phyloP scores from a whole-genome alignment of 1,140 invertebrate genomes.

The Drosophila grimshawi region DNA sequence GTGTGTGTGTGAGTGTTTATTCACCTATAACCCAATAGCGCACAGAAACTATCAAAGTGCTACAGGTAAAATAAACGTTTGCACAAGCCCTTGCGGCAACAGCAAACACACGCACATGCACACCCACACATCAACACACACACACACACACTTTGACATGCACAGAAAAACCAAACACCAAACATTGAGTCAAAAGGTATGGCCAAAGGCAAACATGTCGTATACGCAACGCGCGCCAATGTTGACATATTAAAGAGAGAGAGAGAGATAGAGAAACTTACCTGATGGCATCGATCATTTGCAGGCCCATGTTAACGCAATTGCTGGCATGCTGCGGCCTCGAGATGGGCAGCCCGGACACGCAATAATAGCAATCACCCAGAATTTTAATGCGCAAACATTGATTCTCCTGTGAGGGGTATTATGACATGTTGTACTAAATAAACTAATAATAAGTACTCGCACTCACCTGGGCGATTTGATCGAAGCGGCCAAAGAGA shows the following conservation, averaged over 20 bases:
- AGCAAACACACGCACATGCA: not conserved
- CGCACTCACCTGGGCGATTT: slow-evolving; percentile 94
- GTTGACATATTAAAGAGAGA: slow-evolving; percentile 42
- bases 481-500: slow-evolving; percentile 98
- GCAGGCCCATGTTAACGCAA: slow-evolving; percentile 97
- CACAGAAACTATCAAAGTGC: slow-evolving; percentile 49
- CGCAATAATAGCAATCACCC: slow-evolving; percentile 98
- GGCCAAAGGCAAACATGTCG: slow-evolving; percentile 66
- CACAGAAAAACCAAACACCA: slow-evolving; percentile 48
- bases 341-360: slow-evolving; percentile 95
- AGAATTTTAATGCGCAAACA: slow-evolving; percentile 98
- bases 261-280: slow-evolving; percentile 83
- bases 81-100: slow-evolving; percentile 31
- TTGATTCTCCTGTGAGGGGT: slow-evolving; percentile 92
- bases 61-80: slow-evolving; percentile 53
- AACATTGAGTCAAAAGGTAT: slow-evolving; percentile 52
- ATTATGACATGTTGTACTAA: not conserved
- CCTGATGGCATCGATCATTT: slow-evolving; percentile 98
- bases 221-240: slow-evolving; percentile 51
- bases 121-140: not conserved
- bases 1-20: slow-evolving; percentile 10
- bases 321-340: slow-evolving; percentile 97
- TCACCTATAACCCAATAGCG: slow-evolving; percentile 20
- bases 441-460: not conserved
- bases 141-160: slow-evolving; percentile 4